Conservation (phyloP, 23 tunicate species). For the Diplosoma virens region DNA sequence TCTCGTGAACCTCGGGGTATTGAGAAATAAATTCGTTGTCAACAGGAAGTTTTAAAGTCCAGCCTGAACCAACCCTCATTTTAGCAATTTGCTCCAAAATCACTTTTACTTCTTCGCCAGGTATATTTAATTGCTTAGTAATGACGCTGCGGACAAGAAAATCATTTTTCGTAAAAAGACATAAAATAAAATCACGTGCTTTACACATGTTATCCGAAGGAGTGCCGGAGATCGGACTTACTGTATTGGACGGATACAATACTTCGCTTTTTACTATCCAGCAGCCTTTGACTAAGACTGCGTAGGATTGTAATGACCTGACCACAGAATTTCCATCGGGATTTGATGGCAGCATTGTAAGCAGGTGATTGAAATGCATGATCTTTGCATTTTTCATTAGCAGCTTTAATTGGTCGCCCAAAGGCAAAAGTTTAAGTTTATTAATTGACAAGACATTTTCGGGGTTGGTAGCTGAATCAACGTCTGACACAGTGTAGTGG, state of each 20-base stretch:
- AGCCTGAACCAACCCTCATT: slow-evolving; percentile 63
- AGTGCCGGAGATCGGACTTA: slow-evolving; percentile 56
- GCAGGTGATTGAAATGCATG: slow-evolving; percentile 60
- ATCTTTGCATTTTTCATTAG: slow-evolving; percentile 80
- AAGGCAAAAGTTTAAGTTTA: slow-evolving; percentile 32
- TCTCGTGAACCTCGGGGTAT: slow-evolving; percentile 69
- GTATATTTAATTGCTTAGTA: slow-evolving; percentile 42
- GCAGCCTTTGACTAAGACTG: slow-evolving; percentile 67
- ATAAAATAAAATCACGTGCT: slow-evolving; percentile 65
- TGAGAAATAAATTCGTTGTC: slow-evolving; percentile 30
- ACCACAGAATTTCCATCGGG: slow-evolving; percentile 64
- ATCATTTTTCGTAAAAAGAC: slow-evolving; percentile 40
- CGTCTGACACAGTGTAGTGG: slow-evolving; percentile 27
- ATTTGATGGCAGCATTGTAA: slow-evolving; percentile 45
- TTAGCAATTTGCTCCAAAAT: slow-evolving; percentile 65
- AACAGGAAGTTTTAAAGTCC: slow-evolving; percentile 44
- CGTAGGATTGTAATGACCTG: slow-evolving; percentile 76
- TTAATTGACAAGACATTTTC: slow-evolving; percentile 64
- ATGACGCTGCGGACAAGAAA: slow-evolving; percentile 46
- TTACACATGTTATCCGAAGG: slow-evolving; percentile 62
- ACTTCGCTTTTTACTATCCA: slow-evolving; percentile 90
- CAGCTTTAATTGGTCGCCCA: slow-evolving; percentile 60
- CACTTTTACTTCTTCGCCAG: slow-evolving; percentile 72
- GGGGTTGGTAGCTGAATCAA: slow-evolving; percentile 38
- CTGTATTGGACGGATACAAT: slow-evolving; percentile 63